Percentiles rank a stretch among this genome's conserved stretches.
Conservation (phyloP, 2,888 invertebrate species). For the Lycaena phlaeas region DNA sequence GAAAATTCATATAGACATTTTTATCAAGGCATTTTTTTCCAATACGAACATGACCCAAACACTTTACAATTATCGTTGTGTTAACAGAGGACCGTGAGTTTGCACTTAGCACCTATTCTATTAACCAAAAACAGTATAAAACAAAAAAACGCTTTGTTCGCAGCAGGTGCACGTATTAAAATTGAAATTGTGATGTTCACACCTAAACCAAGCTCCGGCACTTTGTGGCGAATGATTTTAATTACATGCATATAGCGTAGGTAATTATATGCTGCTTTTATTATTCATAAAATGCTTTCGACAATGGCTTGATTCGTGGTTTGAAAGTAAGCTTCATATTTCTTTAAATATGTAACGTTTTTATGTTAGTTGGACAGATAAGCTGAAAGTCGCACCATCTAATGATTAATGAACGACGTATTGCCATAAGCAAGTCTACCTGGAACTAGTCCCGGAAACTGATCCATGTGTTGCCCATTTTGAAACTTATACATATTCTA, state of each 20-base stretch:
- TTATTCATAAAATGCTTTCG: too few relatives aligned
- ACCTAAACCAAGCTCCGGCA: slow-evolving; percentile 18
- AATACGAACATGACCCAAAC: slow-evolving; percentile 18
- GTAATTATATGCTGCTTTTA: too few relatives aligned
- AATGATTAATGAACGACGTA: too few relatives aligned
- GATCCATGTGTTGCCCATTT: too few relatives aligned
- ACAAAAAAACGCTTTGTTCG: slow-evolving; percentile 30
- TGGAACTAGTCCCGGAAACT: too few relatives aligned
- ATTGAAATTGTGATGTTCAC: slow-evolving; percentile 28
- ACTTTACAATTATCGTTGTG: slow-evolving; percentile 27
- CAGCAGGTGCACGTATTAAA: slow-evolving; percentile 23
- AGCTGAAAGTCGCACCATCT: too few relatives aligned
- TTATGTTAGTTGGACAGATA: too few relatives aligned
- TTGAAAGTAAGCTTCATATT: too few relatives aligned
- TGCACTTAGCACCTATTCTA: slow-evolving; percentile 27
- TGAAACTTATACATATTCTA: too few relatives aligned
- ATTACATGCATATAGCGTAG: background rate
- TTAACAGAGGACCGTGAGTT: slow-evolving; percentile 25
- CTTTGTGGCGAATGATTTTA: background rate
- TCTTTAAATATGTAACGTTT: too few relatives aligned
- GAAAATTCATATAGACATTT: background rate
- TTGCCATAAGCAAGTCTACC: too few relatives aligned
- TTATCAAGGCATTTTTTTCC: background rate
- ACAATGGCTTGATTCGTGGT: too few relatives aligned
- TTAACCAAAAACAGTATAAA: slow-evolving; percentile 25